These are phyloP conservation scores for Horisme vitalbata DNA, from an alignment of 2,888 invertebrate genomes.

Conservation along the genomic window DNA sequence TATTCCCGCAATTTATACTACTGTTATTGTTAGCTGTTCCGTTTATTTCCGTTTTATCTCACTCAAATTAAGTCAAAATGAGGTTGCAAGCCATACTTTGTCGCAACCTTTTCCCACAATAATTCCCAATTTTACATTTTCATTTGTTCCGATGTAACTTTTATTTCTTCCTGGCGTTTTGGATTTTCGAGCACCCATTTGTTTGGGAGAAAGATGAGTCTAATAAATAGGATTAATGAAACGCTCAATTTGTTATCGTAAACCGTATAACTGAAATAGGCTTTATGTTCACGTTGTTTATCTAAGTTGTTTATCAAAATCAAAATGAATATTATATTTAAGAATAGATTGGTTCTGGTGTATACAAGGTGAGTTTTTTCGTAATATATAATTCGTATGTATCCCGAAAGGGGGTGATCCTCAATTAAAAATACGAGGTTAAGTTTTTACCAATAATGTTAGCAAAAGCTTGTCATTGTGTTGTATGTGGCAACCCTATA, in stretches of 20 bases:
- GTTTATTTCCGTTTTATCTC: constrained; percentile 35
- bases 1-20: constrained; percentile 31
- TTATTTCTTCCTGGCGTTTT: constrained; percentile 12
- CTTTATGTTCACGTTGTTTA: constrained; percentile 7
- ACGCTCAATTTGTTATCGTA: constrained; percentile 23
- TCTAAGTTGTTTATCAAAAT: constrained; percentile 11
- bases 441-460: no score
- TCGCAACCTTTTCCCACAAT: constrained; percentile 27
- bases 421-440: no score
- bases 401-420: no score
- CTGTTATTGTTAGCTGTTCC: constrained; percentile 35
- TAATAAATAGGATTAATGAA: constrained; percentile 30
- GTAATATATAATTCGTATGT: no score
- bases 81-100: constrained; percentile 22
- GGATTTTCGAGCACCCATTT: constrained; percentile 14
- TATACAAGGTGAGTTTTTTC: no score
- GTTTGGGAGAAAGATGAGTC: constrained; percentile 22
- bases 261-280: constrained; percentile 13
- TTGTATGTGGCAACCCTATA: no score
- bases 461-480: no score
- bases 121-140: constrained; percentile 24
- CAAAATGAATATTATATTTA: constrained; percentile 3
- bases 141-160: constrained; percentile 16
- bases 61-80: constrained; percentile 31
- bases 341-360: constrained; percentile 2